These are phyloP conservation scores for Latheticus oryzae DNA, from an alignment of 2,888 invertebrate genomes.

Conservation along the genomic window DNA sequence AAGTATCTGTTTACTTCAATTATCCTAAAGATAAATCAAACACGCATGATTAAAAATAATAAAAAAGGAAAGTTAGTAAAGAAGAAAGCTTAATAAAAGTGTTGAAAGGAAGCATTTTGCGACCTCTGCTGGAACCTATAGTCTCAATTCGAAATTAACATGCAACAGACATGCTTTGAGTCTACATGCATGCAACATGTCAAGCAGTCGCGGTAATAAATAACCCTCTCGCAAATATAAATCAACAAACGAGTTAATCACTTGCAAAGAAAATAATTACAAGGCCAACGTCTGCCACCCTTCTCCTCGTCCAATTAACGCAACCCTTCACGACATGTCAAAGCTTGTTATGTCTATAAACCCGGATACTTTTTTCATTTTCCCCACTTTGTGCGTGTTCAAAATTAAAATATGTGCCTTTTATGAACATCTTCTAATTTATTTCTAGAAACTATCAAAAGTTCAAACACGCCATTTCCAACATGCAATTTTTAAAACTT, in stretches of 20 bases:
- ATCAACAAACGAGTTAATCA: conserved; percentile 67
- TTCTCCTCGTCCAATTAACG: conserved; percentile 1
- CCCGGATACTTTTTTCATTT: conserved; percentile 41
- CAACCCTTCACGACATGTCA: conserved; percentile 27
- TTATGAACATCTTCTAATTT: too few relatives aligned
- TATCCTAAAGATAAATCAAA: conserved; percentile 20
- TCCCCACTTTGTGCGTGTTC: conserved; percentile 47
- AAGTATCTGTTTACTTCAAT: conserved; percentile 29
- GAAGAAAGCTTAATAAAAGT: too few relatives aligned
- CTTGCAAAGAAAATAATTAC: conserved; percentile 66
- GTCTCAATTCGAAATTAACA: conserved; percentile 63
- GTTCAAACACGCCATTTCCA: conserved; percentile 19
- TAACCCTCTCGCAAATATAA: conserved; percentile 64
- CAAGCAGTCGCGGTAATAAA: conserved; percentile 63
- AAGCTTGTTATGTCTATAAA: conserved; percentile 51
- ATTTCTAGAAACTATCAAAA: conserved; percentile 6
- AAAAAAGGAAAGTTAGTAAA: conserved; percentile 8
- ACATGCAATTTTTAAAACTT: conserved; percentile 7
- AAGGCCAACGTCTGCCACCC: conserved; percentile 61
- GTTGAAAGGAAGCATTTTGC: conserved; percentile 38
- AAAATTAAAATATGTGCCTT: conserved; percentile 48
- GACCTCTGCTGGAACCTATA: conserved; percentile 33
- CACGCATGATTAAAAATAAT: conserved; percentile 29
- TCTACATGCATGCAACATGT: conserved; percentile 66
- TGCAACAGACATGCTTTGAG: conserved; percentile 65